Evolutionary conservation across 2,888 invertebrate species (phyloP), one percentile per base, ranked within the genome.

Genomic region (Perizoma flavofasciatum): DNA sequence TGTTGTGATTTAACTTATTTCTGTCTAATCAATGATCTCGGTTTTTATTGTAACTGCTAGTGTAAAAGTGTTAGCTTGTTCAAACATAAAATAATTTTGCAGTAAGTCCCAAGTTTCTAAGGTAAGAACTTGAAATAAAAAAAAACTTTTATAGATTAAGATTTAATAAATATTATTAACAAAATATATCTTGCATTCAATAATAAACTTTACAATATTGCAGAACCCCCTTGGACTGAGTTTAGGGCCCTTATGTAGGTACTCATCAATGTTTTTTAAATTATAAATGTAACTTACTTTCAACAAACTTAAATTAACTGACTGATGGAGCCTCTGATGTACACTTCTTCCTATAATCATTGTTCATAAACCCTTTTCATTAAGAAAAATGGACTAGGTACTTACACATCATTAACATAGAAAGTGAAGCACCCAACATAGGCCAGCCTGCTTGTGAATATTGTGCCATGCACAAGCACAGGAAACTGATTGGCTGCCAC

Each of bases 71-170:
- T 34, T 22, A 35, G 51, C 48, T 59, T 59, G 6, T 49, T 39
- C 11, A 35, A 35, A 49, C 46, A 61, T 56, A 52, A 39, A 43
- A 32, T 45, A 49, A 49, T 47, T 53, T 55, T 53, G 53, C 59
- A 41, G 1, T 48, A 37, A 51, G 61, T 54, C 56, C 59, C 61
- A 61, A 59, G 57, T 52, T 54, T 59, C n/a, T 59, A 49, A 4
- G 22, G 34, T 52, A 48, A 35, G 40, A 58, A 55, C 33, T 51
- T 39, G 35, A 59, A 55, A 47, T 45, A 33, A 55, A 34, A 11
- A n/a, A 10, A 41, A 47, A 47, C 46, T 50, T 35, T 43, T 50
- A 50, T 51, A 55, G 37, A 40, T 22, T 54, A 55, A 40, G 44
- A 44, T 59, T 57, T 59, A 60, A 44, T 55, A 63, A 58, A 45